Evolutionary conservation across 2,797 vertebrate genomes (phyloP).

Genomic region (Loris lydekkerianus): DNA sequence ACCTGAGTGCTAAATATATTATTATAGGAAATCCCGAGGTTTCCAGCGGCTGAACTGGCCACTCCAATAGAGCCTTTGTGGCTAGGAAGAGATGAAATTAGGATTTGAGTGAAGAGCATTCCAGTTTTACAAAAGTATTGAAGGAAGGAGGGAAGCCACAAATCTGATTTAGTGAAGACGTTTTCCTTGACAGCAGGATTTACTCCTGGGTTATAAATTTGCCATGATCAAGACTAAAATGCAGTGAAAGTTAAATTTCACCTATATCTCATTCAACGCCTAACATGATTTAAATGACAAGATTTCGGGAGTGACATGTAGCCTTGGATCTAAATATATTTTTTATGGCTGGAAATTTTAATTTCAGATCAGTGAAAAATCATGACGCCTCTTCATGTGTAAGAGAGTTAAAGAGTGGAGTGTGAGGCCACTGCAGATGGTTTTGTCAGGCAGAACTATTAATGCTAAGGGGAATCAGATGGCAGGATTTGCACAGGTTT

Average conservation of each 20-base stretch:
- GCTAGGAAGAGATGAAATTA: conserved; percentile 75
- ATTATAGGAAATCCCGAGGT: background rate
- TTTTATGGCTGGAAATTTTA: conserved; percentile 87
- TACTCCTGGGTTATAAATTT: conserved; percentile 89
- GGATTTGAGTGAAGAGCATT: conserved; percentile 84
- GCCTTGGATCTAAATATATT: conserved; percentile 88
- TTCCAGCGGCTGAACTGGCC: conserved; percentile 48
- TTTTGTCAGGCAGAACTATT: conserved; percentile 76
- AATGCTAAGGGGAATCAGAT: conserved; percentile 74
- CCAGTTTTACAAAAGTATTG: conserved; percentile 87
- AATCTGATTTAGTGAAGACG: conserved; percentile 91
- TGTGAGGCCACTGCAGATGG: conserved; percentile 59
- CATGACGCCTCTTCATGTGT: conserved; percentile 80
- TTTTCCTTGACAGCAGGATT: conserved; percentile 89
- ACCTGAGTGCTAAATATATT: background rate
- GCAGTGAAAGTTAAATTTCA: conserved; percentile 89
- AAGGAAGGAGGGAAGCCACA: conserved; percentile 88
- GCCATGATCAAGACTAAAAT: conserved; percentile 87
- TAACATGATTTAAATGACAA: conserved; percentile 89
- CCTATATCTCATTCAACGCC: conserved; percentile 88
- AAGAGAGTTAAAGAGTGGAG: conserved; percentile 78
- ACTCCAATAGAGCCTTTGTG: conserved; percentile 69
- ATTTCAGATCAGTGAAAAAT: conserved; percentile 86
- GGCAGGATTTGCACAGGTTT: conserved; percentile 71
- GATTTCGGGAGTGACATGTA: conserved; percentile 88